Base-by-base conservation (phyloP, 2,113 vertebrate genomes). In the Takifugu flavidus region DNA sequence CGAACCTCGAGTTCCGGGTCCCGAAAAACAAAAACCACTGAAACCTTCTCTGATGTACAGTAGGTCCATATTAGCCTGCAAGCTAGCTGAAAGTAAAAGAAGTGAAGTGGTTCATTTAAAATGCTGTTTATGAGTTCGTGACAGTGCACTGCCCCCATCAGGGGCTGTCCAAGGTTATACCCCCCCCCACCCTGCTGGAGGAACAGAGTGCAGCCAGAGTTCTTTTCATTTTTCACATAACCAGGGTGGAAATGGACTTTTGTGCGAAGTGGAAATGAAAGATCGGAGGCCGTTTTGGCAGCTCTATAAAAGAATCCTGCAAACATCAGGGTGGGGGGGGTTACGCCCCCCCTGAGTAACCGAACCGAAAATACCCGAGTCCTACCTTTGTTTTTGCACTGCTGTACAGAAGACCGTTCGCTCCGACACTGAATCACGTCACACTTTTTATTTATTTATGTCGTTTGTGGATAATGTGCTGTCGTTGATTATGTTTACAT, bases 401-500 rank as follows among this genome's bases (percentile, higher is more conserved):
- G 49, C 71, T 78, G 69, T 79, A 75, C 29, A 77, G 67, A 56
- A 25, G 57, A 27, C 28, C 51, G 13, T 62, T 42, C 27, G 49
- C 49, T n/a, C 61, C 26, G 53, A 67, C 62, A 69, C 72, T 65
- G 58, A 66, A 65, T 51, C 54, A 20, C 20, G 20, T 20, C 20
- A 20, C 20, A 20, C 20, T 31, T 10, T 66, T 62, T 78, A 83
- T 83, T 83, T 86, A 78, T 84, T 80, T 34, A 44, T 62, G 51
- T 71, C 5, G 59, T 65, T 72, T 73, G 62, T 75, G 69, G 44
- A 63, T 63, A 45, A 66, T 49, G 57, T 59, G 62, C 15, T 0
- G 53, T 56, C 28, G 12, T 29, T 29, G 25, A 67, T 69, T 75
- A 52, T 61, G 74, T 79, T 82, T 84, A 82, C 83, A 78, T 82